Conservation (phyloP, 2,113 vertebrate species). For the Pedionomus torquatus region DNA sequence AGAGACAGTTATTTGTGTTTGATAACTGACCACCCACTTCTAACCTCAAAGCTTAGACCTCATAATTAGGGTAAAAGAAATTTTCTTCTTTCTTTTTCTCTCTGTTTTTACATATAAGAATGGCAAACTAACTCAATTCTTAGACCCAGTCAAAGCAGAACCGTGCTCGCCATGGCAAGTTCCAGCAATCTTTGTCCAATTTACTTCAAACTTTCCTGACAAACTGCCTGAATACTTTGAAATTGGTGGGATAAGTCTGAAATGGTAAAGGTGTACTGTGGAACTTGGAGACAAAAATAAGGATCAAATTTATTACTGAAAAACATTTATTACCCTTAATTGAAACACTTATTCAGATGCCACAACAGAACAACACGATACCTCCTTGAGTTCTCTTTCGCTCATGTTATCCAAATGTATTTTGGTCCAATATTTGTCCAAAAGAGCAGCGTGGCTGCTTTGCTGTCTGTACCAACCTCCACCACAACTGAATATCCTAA, state of each 20-base stretch:
- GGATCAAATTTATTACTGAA: neutral
- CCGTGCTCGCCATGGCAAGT: neutral
- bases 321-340: neutral
- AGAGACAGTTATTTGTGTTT: neutral
- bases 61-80: neutral
- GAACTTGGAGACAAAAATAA: neutral
- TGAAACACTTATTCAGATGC: neutral
- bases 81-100: neutral
- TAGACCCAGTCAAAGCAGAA: neutral
- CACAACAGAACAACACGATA: slow-evolving; percentile 12
- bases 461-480: slow-evolving; percentile 89
- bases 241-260: neutral
- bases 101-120: neutral
- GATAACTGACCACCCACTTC: neutral
- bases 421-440: slow-evolving; percentile 96
- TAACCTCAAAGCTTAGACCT: neutral
- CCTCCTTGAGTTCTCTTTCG: slow-evolving; percentile 89
- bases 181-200: neutral
- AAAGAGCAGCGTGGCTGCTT: slow-evolving; percentile 85
- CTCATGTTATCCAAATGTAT: slow-evolving; percentile 89
- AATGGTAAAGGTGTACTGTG: neutral
- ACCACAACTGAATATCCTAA: slow-evolving; percentile 84
- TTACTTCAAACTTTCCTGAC: neutral
- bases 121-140: neutral
- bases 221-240: neutral